These are phyloP conservation scores for Epinephelus fuscoguttatus DNA, from an alignment of 2,113 vertebrate genomes.

Conservation along the genomic window DNA sequence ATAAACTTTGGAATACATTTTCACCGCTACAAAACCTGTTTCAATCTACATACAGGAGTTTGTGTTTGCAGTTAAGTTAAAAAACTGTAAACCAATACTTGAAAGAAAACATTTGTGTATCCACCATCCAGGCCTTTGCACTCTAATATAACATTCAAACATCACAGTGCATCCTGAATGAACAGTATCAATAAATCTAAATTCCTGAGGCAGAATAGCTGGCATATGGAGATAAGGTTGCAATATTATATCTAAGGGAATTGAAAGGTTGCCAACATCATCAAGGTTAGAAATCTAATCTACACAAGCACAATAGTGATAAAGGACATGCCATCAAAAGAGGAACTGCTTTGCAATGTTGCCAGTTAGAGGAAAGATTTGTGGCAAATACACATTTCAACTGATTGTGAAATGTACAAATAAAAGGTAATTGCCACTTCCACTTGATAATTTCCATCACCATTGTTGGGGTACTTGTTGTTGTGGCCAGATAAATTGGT, in stretches of 20 bases:
- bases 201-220: not conserved
- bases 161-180: not conserved
- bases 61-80: not conserved
- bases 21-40: not conserved
- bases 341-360: slow-evolving; percentile 7
- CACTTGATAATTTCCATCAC: slow-evolving; percentile 21
- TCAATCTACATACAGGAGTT: not conserved
- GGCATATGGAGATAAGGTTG: not conserved
- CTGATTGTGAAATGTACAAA: not conserved
- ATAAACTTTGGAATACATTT: not conserved
- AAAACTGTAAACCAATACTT: not conserved
- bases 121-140: not conserved
- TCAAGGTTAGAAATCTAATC: not conserved
- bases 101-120: not conserved
- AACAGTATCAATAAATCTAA: not conserved
- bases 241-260: not conserved
- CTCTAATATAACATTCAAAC: not conserved
- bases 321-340: not conserved
- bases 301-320: not conserved
- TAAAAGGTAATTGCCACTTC: slow-evolving; percentile 1
- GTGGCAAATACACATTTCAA: not conserved
- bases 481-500: slow-evolving; percentile 11
- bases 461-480: not conserved
- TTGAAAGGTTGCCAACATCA: not conserved
- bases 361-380: not conserved